Evolutionary conservation across 2,113 vertebrate species (phyloP), one percentile per base, ranked within the genome.

Genomic region (Microcebus ravelobensis): DNA sequence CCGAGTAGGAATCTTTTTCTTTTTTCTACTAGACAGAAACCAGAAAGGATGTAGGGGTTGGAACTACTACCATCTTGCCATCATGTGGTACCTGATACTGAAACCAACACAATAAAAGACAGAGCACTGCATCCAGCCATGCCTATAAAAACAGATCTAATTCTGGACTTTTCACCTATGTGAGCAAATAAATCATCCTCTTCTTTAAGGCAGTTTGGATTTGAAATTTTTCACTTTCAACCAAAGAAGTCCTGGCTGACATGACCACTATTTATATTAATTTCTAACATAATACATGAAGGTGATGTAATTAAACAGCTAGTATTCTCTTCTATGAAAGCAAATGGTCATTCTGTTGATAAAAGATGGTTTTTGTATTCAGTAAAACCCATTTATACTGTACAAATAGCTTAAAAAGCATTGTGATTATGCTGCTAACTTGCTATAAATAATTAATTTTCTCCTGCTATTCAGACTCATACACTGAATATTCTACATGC

Each of bases 241-340:
- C 23, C n/a, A 65, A 93, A 94, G 50, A 87, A 82, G 31, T 76
- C n/a, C 65, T 85, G 59, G 42, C n/a, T 94, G 48, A 65, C 57
- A 84, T 12, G 27, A 97, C 17, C 13, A 87, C 42, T 83, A 52
- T 39, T 83, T 94, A 55, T 55, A 76, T 77, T 86, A 15, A 90
- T 68, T 94, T 97, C 52, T 87, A 95, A 79, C 12, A 57, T 25
- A 94, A 90, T 18, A 87, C 25, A 67, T 17, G 36, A 96, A 63
- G 39, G 12, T 74, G 81, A 76, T 67, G 17, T 83, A 79, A 94
- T 77, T 91, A 84, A 96, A 65, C 12, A 91, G 34, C 74, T 36
- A 15, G 6, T 71, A 6, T 80, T 74, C 73, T 57, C 14, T 76
- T 90, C 63, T 74, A 61, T 65, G 67, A 67, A 94, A 96, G 15